Base-by-base conservation (phyloP, 2,113 vertebrate genomes). In the Centrocercus urophasianus region DNA sequence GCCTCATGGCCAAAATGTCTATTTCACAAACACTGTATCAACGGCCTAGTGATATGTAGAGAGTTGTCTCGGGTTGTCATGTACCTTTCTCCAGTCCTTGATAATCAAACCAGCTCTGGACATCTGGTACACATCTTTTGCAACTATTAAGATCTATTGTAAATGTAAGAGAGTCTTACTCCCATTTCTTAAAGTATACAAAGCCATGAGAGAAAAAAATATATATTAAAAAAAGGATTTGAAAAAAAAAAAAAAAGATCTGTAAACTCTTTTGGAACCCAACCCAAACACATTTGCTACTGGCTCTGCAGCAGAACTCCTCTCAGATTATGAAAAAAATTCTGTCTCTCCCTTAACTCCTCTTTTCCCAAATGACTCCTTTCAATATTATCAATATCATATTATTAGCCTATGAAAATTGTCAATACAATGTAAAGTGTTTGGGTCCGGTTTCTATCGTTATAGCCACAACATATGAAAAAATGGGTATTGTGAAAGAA, bases 1-100 rank as follows among this genome's bases (percentile, higher is more conserved):
- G 40, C 25, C 47, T 89, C 52, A 69, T 5, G 4, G 9, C 3
- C n/a, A 72, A 38, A 6, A 15, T 52, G 28, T 59, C 45, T 72
- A 67, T 18, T 71, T 34, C 59, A 66, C 50, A 66, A 84, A 52
- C 30, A 25, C 50, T 45, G 2, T 21, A 12, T 60, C 0, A 0
- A 48, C 57, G 43, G 17, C 74, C 48, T 36, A 69, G 10, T 89
- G 82, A 76, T n/a, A 54, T 27, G 17, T 36, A 11, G 8, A 2
- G 30, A 34, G 43, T 73, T 72, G n/a, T 66, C 36, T 32, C 32
- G 83, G 27, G 15, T 6, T 80, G 50, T 25, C 40, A 70, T 8
- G 16, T 10, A 22, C 5, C 32, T 52, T 74, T 76, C 56, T 77
- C 12, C 8, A 7, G 6, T 81, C 18, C 42, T 72, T 65, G 75